Base-by-base conservation (phyloP, 2,113 vertebrate genomes). In the Ailuropoda melanoleuca region DNA sequence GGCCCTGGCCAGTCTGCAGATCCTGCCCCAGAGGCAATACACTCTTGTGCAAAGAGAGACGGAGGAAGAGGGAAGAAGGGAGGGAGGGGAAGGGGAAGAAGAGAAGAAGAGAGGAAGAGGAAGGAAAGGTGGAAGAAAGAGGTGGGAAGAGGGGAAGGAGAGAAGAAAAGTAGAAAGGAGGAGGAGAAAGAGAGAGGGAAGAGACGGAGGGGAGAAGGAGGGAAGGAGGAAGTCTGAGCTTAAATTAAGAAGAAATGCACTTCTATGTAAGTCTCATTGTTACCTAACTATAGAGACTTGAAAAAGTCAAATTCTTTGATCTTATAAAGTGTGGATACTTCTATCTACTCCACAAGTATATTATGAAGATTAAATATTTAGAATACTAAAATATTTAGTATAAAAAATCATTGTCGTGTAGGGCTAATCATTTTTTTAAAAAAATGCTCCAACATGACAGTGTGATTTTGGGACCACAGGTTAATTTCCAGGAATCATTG, bases 351-450 rank as follows among this genome's bases (percentile, higher is more conserved):
- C 12, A 24, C 77, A 68, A 46, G 9, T 2, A 26, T 23, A 6
- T 80, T 80, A 34, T 64, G 15, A 88, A 95, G 13, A 66, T 58
- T 92, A 87, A 90, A 58, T 72, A 93, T 85, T 93, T 31, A 60
- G 15, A 24, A 31, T 39, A 74, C 64, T 43, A 43, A 87, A 90
- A 58, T 72, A 93, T 85, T 93, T 31, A 60, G 15, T 39, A 74
- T 70, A 66, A n/a, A 80, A 34, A 68, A n/a, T n/a, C 77, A 78
- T 18, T 58, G 3, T 60, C 50, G 14, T 50, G 4, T 50, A 29
- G 24, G 21, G 50, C 8, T n/a, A 58, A 80, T 88, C 15, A 64
- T 55, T 80, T 4, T 31, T 64, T 34, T 15, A 2, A 64, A 87
- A 31, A 8, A 17, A 17, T 50, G 14, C 17, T 90, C 39, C 50